Base-by-base conservation (phyloP, 1,140 invertebrate genomes). In the Pseudachorutes palmiensis region DNA sequence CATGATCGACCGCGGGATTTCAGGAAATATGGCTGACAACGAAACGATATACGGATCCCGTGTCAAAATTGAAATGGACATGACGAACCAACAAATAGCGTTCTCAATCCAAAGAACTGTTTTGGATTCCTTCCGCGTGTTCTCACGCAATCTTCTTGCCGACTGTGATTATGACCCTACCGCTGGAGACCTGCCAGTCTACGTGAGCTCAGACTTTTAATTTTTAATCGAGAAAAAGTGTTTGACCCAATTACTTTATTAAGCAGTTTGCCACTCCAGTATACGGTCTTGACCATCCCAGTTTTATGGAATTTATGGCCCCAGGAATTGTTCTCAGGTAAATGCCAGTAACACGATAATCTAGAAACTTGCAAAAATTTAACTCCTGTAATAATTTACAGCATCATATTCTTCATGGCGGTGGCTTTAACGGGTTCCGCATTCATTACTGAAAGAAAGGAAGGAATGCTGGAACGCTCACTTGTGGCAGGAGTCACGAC, bases 351-450 rank as follows among this genome's bases (percentile, higher is more conserved):
- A n/a, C n/a, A n/a, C n/a, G n/a, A 14, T 2, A 19, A 9, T 31
- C 9, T 14, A 33, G 28, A 63, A 62, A 61, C 36, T 2, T 51
- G 41, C 1, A 63, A 58, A 60, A 49, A 28, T 2, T 68, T 29
- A 58, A 30, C 68, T 68, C 69, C 71, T 74, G 73, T 75, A n/a
- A n/a, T n/a, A n/a, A 51, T 75, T 81, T 81, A 51, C 77, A 94
- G 92, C n/a, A 95, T 96, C 75, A 90, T 94, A 1, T 97, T 94
- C 82, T 95, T 97, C 83, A 83, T 96, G 80, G 92, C 94, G 26
- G 91, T 95, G 19, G 92, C 92, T n/a, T 78, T 97, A 61, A 97
- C 93, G 16, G 92, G 92, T 1, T 89, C 94, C 16, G 87, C 89
- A 1, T 85, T 97, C 76, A 89, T 97, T 57, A 87, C 94, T 65